A percentile compares a stretch with the other conserved stretches of the same genome.
phyloP scores from a whole-genome alignment of 1,140 invertebrate species.

The Calosoma granatense region DNA sequence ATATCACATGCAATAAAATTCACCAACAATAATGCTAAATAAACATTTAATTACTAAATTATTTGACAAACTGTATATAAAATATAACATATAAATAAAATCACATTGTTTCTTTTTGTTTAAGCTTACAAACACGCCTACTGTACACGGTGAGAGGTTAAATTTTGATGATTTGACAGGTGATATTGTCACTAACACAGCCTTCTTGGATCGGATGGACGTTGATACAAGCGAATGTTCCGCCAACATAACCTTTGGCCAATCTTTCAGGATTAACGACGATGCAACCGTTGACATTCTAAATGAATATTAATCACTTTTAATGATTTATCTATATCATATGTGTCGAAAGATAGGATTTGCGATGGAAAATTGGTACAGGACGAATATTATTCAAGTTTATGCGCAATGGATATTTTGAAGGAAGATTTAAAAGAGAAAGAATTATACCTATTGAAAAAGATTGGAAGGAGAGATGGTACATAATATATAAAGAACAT shows the following conservation, averaged over 20 bases:
- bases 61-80: too few relatives aligned
- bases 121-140: not conserved
- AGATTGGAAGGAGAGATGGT: too few relatives aligned
- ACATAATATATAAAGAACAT: too few relatives aligned
- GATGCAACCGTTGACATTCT: conserved; percentile 60
- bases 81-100: not conserved
- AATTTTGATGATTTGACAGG: conserved; percentile 9
- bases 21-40: not conserved
- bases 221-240: conserved; percentile 42
- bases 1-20: not conserved
- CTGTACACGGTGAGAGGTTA: conserved; percentile 6
- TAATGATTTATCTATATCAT: too few relatives aligned
- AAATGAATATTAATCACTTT: conserved; percentile 16
- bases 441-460: conserved; percentile 1
- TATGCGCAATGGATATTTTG: too few relatives aligned
- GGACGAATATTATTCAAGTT: too few relatives aligned
- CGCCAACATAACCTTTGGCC: conserved; percentile 49
- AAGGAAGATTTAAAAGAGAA: conserved; percentile 1
- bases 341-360: too few relatives aligned
- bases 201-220: not conserved
- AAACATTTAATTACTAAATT: not conserved
- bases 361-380: too few relatives aligned
- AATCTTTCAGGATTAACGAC: conserved; percentile 72
- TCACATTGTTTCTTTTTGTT: not conserved
- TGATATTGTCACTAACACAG: not conserved